These are phyloP conservation scores for Labrus mixtus DNA, from an alignment of 2,113 vertebrate genomes.

Conservation along the genomic window DNA sequence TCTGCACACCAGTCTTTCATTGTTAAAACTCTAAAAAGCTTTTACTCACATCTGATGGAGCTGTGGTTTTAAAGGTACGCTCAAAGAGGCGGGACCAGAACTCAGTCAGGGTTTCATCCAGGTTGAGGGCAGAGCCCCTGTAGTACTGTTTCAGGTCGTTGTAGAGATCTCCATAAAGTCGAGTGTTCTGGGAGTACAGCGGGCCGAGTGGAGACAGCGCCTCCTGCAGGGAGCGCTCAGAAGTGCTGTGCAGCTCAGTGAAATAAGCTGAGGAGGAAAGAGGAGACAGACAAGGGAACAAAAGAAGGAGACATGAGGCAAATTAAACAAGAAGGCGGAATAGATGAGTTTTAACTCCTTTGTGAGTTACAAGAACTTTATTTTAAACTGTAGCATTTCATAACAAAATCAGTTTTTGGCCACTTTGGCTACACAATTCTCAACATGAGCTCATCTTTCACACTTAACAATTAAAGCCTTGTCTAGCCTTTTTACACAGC, in stretches of 20 bases:
- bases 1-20: background rate
- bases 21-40: background rate
- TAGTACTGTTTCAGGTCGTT: slow-evolving; percentile 90
- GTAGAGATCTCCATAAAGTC: slow-evolving; percentile 89
- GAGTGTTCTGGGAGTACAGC: slow-evolving; percentile 86
- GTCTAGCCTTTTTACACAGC: too few species aligned
- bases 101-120: slow-evolving; percentile 91
- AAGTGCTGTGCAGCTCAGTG: slow-evolving; percentile 89
- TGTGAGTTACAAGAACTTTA: too few species aligned
- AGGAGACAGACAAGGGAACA: background rate
- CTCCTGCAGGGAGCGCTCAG: slow-evolving; percentile 89
- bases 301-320: background rate
- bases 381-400: too few species aligned
- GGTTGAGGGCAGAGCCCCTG: slow-evolving; percentile 89
- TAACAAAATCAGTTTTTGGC: too few species aligned
- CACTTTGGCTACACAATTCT: too few species aligned
- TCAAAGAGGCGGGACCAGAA: slow-evolving; percentile 94
- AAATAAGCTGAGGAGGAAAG: slow-evolving; percentile 86
- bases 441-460: too few species aligned
- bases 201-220: slow-evolving; percentile 85
- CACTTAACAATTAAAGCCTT: too few species aligned
- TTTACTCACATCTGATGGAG: slow-evolving; percentile 77
- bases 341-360: too few species aligned
- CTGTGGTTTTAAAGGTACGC: slow-evolving; percentile 85
- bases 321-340: too few species aligned